These are phyloP conservation scores for Hyalella azteca DNA, from an alignment of 2,888 invertebrate species.

Conservation along the genomic window DNA sequence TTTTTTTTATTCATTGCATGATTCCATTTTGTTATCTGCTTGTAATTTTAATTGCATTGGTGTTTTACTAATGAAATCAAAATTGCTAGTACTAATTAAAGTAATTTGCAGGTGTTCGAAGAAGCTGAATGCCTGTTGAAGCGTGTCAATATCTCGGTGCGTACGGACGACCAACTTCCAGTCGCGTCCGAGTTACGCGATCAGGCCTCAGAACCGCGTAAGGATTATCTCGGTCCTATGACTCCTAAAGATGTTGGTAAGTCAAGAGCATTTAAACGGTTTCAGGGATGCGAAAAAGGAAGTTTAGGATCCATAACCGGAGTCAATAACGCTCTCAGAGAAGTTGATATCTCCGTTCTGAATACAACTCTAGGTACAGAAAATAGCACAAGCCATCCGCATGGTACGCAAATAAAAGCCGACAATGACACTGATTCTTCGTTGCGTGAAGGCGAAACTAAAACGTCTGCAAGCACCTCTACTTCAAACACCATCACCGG, in stretches of 20 bases:
- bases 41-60: too few species aligned
- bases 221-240: not conserved
- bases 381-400: too few species aligned
- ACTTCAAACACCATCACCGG: slow-evolving; percentile 12
- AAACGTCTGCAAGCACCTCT: not conserved
- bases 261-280: too few species aligned
- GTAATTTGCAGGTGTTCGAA: slow-evolving; percentile 20
- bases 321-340: not conserved
- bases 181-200: not conserved
- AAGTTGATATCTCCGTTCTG: not conserved
- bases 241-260: not conserved
- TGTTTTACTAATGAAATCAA: too few species aligned
- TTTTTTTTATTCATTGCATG: too few species aligned
- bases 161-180: not conserved
- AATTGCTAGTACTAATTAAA: too few species aligned
- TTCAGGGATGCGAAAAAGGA: not conserved
- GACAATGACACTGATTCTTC: not conserved
- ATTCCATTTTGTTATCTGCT: too few species aligned
- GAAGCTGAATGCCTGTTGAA: slow-evolving; percentile 15
- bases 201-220: too few species aligned
- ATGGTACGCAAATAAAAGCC: too few species aligned
- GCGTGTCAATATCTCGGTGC: not conserved
- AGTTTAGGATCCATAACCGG: not conserved
- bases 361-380: not conserved
- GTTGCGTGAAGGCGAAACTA: not conserved